Evolutionary conservation across 2,888 invertebrate species (phyloP), one percentile per base, ranked within the genome.

Genomic region (Hirtodrosophila duncani): DNA sequence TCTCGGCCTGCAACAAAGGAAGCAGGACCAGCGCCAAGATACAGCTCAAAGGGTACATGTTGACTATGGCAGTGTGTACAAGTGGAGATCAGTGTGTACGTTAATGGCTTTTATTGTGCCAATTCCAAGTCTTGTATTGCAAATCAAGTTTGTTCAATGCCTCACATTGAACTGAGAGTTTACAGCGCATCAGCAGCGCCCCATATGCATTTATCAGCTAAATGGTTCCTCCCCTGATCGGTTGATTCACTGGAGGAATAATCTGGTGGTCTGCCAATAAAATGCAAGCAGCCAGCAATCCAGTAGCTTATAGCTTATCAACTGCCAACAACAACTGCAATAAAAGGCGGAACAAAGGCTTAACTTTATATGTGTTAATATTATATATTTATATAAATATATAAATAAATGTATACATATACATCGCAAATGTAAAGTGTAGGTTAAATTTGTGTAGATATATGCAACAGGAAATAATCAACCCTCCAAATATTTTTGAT

Each of bases 21-120:
- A 37, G 41, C 23, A 52, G 41, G 16, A 16, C 21, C 34, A 49
- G 29, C 34, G 43, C 20, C 13, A 43, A 38, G 24, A 57, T 23
- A n/a, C 63, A 50, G 10, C 63, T 63, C n/a, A 61, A 29, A n/a
- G 43, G 44, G 21, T 51, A 20, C 53, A 62, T 61, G 8, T 39
- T 48, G 44, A 10, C 37, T 14, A 23, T 33, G 44, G 39, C 60
- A 48, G 38, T n/a, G n/a, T n/a, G n/a, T n/a, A n/a, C n/a, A n/a
- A n/a, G n/a, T n/a, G n/a, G n/a, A n/a, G n/a, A n/a, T n/a, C n/a
- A n/a, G n/a, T n/a, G n/a, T n/a, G n/a, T n/a, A n/a, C n/a, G n/a
- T n/a, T n/a, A n/a, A n/a, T n/a, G n/a, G n/a, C n/a, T n/a, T n/a
- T n/a, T n/a, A n/a, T n/a, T n/a, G n/a, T n/a, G n/a, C n/a, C n/a